Percentiles rank a stretch among this genome's conserved stretches.
Conservation (phyloP, 30 jellyfish, hydroid and myxozoan genomes). For the Pseudorhiza aurosa region DNA sequence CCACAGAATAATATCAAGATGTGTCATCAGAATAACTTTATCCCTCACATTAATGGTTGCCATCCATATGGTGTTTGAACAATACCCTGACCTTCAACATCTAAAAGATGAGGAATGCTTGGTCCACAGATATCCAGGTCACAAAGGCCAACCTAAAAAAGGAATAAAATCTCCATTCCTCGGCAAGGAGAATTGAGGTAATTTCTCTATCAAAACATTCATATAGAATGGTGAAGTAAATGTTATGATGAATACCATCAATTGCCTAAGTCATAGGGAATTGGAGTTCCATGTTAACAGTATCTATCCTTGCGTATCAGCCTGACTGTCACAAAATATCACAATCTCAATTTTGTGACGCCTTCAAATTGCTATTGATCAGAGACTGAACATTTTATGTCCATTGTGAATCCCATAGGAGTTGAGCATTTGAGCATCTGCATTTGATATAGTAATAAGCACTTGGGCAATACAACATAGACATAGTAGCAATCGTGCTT, state of each 20-base stretch:
- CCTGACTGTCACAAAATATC: too few species aligned
- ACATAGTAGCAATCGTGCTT: neutral
- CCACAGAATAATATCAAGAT: too few species aligned
- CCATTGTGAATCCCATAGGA: neutral
- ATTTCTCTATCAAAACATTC: too few species aligned
- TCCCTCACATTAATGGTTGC: constrained; percentile 68
- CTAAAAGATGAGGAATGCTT: constrained; percentile 58
- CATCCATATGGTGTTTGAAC: constrained; percentile 64
- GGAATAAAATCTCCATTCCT: too few species aligned
- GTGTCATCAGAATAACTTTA: too few species aligned
- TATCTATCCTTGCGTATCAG: too few species aligned
- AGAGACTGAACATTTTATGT: neutral
- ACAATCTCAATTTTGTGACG: too few species aligned
- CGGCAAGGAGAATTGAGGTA: too few species aligned
- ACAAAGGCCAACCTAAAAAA: constrained; percentile 61
- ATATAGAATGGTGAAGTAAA: too few species aligned
- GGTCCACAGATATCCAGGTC: constrained; percentile 85
- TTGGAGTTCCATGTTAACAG: too few species aligned
- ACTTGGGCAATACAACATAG: neutral
- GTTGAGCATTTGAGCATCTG: neutral
- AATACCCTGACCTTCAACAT: constrained; percentile 38
- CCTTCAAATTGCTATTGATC: neutral
- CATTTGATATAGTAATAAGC: neutral
- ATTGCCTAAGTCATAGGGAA: too few species aligned
- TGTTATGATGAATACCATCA: too few species aligned